Evolutionary conservation across 2,888 invertebrate genomes (phyloP).

Genomic region (Ischnura elegans): DNA sequence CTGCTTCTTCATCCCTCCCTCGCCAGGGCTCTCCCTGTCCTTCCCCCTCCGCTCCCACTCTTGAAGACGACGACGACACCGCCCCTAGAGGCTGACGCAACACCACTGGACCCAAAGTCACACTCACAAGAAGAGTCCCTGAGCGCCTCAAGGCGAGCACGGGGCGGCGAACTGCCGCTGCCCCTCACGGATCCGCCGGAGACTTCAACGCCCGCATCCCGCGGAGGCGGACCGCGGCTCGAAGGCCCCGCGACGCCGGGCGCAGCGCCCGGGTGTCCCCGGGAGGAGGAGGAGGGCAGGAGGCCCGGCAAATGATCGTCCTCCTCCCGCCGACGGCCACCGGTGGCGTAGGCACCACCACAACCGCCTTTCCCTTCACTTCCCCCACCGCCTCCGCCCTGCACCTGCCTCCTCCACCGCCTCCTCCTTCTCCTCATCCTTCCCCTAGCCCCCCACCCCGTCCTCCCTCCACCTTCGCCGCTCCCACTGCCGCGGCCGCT

Average conservation of each 20-base stretch:
- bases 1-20: slow-evolving; percentile 97
- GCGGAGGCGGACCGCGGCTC: slow-evolving; percentile 8
- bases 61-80: not conserved
- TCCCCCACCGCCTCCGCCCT: slow-evolving; percentile 37
- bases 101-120: not conserved
- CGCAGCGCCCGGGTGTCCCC: slow-evolving; percentile 20
- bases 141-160: not conserved
- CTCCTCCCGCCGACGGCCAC: slow-evolving; percentile 1
- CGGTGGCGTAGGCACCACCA: not conserved
- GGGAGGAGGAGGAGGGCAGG: not conserved
- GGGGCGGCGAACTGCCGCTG: not conserved
- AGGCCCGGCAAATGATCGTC: slow-evolving; percentile 49
- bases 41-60: slow-evolving; percentile 10
- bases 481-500: not conserved
- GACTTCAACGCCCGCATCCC: slow-evolving; percentile 1
- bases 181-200: not conserved
- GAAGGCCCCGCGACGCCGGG: slow-evolving; percentile 37
- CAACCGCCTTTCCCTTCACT: not conserved
- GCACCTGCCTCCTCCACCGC: slow-evolving; percentile 38
- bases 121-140: not conserved
- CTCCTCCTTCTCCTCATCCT: slow-evolving; percentile 63
- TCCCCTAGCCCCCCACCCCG: slow-evolving; percentile 43
- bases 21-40: slow-evolving; percentile 42
- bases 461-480: slow-evolving; percentile 42
- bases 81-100: not conserved